Percentiles rank a stretch among this genome's conserved stretches.
phyloP scores from a whole-genome alignment of 2,797 vertebrate species.

The Chiloscyllium punctatum region DNA sequence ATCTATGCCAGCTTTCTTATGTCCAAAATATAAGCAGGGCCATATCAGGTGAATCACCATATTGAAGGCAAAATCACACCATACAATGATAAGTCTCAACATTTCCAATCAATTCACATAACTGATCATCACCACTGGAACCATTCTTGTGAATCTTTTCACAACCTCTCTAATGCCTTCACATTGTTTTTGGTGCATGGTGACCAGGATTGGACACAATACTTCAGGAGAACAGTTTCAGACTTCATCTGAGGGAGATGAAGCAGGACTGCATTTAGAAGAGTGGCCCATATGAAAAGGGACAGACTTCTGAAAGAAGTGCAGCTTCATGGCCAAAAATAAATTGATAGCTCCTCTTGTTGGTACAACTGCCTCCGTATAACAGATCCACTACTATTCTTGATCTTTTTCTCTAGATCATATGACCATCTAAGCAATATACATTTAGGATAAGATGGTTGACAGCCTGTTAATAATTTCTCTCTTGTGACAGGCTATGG shows the following conservation, averaged over 20 bases:
- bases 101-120: not conserved
- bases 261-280: not conserved
- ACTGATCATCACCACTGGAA: not conserved
- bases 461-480: not conserved
- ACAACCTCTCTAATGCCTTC: not conserved
- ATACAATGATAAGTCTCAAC: not conserved
- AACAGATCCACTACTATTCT: not conserved
- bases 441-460: not conserved
- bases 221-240: not conserved
- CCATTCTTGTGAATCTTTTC: not conserved
- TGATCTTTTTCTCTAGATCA: not conserved
- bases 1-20: no score
- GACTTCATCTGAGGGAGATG: not conserved
- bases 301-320: not conserved
- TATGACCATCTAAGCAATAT: not conserved
- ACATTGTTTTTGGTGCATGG: not conserved
- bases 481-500: not conserved
- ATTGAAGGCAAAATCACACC: no score
- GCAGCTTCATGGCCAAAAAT: not conserved
- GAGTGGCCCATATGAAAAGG: not conserved
- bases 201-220: not conserved
- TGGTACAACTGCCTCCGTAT: not conserved
- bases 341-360: not conserved
- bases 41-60: no score
- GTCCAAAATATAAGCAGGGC: no score